Percentiles rank a stretch among this genome's conserved stretches.
Evolutionary conservation across 2,888 invertebrate species (phyloP).

Genomic region (Didymodactylos carnosus): DNA sequence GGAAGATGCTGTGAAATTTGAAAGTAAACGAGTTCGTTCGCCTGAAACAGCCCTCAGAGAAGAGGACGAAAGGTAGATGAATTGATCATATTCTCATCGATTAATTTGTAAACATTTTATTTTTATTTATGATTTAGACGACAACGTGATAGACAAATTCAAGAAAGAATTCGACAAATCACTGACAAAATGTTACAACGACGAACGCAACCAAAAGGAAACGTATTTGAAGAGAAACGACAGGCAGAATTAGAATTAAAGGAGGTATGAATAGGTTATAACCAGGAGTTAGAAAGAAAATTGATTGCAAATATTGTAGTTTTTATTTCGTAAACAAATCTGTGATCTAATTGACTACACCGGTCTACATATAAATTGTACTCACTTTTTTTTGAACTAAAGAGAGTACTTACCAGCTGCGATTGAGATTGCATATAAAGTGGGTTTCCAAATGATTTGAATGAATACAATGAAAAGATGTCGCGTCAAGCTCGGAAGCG

Average conservation of each 20-base stretch:
- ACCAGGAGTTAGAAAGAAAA: too few relatives aligned
- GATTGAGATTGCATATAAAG: too few relatives aligned
- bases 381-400: too few relatives aligned
- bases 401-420: too few relatives aligned
- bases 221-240: constrained; percentile 25
- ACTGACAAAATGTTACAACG: constrained; percentile 26
- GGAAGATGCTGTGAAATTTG: neutral
- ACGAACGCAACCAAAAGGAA: constrained; percentile 24
- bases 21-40: neutral
- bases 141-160: constrained; percentile 24
- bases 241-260: neutral
- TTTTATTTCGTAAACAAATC: too few relatives aligned
- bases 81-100: too few relatives aligned
- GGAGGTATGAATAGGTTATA: neutral
- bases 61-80: neutral
- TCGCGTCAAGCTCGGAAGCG: too few relatives aligned
- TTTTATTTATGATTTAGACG: constrained; percentile 17
- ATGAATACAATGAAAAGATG: too few relatives aligned
- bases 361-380: too few relatives aligned
- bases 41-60: neutral
- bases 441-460: too few relatives aligned
- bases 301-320: too few relatives aligned
- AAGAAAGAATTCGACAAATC: constrained; percentile 25
- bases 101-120: neutral
- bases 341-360: too few relatives aligned